Evolutionary conservation across 2,797 vertebrate genomes (phyloP), one percentile per base, ranked within the genome.

Genomic region (Melanogrammus aeglefinus): DNA sequence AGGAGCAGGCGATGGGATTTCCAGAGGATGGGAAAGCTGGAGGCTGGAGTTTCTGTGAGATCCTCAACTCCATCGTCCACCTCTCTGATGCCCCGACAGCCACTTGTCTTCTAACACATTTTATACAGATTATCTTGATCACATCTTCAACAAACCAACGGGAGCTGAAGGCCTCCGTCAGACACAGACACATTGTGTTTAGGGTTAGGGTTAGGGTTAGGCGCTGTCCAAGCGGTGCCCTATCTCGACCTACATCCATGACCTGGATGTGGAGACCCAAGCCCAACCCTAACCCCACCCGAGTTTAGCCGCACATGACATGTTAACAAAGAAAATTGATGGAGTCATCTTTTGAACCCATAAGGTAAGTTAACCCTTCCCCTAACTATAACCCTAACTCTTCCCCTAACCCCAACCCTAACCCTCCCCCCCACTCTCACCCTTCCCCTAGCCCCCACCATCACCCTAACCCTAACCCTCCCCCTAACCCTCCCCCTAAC

Each of bases 21-120:
- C 92, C 92, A 92, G 90, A 90, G 86, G 90, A 91, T 92, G 91
- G 92, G 92, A 94, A 94, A 94, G 85, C 91, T 93, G 93, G 91
- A 94, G 94, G 92, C 83, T 92, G 92, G 88, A 88, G 89, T 85
- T 83, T 83, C 85, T 80, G 85, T 73, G 66, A 85, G 79, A 84
- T 78, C 33, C 31, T 31, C 33, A 33, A 72, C 78, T 75, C 31
- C 47, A 31, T 72, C 82, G 73, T 5, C 76, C 79, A 79, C 75
- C 78, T 51, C 77, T 84, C 80, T 31, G 75, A 81, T 80, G 57
- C 41, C 74, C 74, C 79, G 9, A 33, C 31, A 33, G 29, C 18
- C 1, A 6, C 13, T 71, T 14, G 57, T 66, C 21, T 24, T 9
- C 57, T 8, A 6, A 3, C n/a, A n/a, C 57, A 9, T 24, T 66